Evolutionary conservation across 2,888 invertebrate genomes (phyloP).

Genomic region (Prosapia bicincta): DNA sequence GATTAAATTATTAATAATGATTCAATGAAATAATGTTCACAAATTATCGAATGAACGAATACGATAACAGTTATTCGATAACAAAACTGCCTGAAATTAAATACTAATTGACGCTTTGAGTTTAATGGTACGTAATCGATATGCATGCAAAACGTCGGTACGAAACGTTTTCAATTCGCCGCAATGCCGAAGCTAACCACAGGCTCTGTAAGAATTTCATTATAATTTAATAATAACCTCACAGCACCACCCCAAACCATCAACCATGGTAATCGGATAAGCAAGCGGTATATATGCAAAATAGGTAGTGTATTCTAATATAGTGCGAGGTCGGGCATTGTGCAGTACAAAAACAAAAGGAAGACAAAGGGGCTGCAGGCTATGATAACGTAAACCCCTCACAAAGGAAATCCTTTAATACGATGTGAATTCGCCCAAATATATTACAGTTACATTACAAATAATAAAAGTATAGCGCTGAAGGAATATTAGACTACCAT

Average conservation of each 20-base stretch:
- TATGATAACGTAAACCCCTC: not conserved
- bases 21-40: no score
- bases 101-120: no score
- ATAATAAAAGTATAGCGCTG: not conserved
- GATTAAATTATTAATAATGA: no score
- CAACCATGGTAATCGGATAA: not conserved
- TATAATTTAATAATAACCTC: not conserved
- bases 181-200: not conserved
- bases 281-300: not conserved
- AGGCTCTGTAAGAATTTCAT: not conserved
- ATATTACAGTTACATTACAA: not conserved
- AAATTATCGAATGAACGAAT: no score
- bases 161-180: not conserved
- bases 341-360: not conserved
- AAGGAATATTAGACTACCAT: no score
- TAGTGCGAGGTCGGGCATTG: not conserved
- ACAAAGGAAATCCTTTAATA: not conserved
- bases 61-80: no score
- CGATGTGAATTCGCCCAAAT: not conserved
- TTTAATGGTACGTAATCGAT: no score
- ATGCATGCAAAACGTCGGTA: not conserved
- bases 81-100: no score
- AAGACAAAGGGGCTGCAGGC: not conserved
- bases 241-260: not conserved
- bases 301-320: not conserved